Base-by-base conservation (phyloP, 2,797 vertebrate species). In the Poeciliopsis turneri region DNA sequence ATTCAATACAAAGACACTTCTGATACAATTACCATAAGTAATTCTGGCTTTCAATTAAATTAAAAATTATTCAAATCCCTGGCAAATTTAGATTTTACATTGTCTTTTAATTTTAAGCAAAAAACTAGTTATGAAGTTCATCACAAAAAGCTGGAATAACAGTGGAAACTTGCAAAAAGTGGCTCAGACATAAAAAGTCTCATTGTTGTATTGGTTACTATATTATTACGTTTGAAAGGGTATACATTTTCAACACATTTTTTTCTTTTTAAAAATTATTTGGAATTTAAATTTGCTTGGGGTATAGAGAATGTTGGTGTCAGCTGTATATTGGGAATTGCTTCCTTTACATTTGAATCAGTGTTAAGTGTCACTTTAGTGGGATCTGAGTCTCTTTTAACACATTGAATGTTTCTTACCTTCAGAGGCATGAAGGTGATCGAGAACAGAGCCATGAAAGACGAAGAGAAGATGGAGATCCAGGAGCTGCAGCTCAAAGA, bases 381-480 rank as follows among this genome's bases (percentile, higher is more conserved):
- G 13, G 36, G 4, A 41, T 70, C 5, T 45, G 12, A 28, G 13
- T 70, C 72, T 64, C 11, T 5, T 53, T 75, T 82, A 15, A 53
- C 1, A 0, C 9, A 18, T 3, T 74, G 9, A 33, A 10, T 80
- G 2, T 64, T 77, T 73, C 39, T 69, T 13, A 0, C 77, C 74
- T 69, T 68, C 93, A 99, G 98, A 92, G 98, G 97, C 55, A 99
- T 98, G 97, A 99, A 99, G 92, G 98, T 99, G 82, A 98, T 99
- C 8, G 98, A 99, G 92, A 99, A 98, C 94, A 94, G 98, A 81
- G 98, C 98, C 18, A 97, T 97, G 96, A 99, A 99, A 87, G 98
- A 99, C 0, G 97, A 99, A 90, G 98, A 99, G 94, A 99, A 98
- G 90, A 99, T 99, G 98, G 98, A 99, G 92, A 96, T 98, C 72